A percentile compares a stretch with the other conserved stretches of the same genome.
phyloP scores from a whole-genome alignment of 2,888 invertebrate genomes.

The Deroplatys truncata region DNA sequence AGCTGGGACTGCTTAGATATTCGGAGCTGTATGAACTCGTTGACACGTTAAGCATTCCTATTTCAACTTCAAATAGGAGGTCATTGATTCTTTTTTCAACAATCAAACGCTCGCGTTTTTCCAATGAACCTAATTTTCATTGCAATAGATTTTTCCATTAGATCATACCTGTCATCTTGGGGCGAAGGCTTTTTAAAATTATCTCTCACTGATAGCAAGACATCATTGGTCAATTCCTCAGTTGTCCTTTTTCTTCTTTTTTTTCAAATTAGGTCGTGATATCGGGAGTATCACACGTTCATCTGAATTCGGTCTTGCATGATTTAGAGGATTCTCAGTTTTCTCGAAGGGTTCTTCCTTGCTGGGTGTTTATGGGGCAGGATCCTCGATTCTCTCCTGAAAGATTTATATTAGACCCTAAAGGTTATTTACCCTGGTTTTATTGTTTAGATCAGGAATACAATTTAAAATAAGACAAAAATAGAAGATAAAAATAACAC shows the following conservation, averaged over 20 bases:
- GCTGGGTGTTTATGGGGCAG: background rate
- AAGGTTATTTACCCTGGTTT: background rate
- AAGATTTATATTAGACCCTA: background rate
- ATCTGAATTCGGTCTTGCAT: background rate
- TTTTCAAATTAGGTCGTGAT: background rate
- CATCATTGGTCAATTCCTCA: slow-evolving; percentile 9
- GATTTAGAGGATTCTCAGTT: background rate
- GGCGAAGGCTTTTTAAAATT: slow-evolving; percentile 7
- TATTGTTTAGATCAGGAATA: background rate
- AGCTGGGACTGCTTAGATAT: slow-evolving; percentile 5
- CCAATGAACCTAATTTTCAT: too few species aligned
- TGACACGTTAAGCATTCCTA: slow-evolving; percentile 3
- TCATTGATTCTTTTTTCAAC: background rate
- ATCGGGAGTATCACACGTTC: background rate
- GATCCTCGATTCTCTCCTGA: background rate
- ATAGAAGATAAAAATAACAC: too few species aligned
- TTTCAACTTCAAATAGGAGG: background rate
- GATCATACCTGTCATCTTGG: slow-evolving; percentile 7
- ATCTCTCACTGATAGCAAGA: background rate
- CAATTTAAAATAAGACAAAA: too few species aligned
- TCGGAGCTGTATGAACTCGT: slow-evolving; percentile 5
- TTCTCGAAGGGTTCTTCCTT: background rate
- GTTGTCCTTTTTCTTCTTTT: background rate
- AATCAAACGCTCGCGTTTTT: background rate
- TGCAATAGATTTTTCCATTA: background rate